Conservation (phyloP, 2,797 vertebrate genomes). For the Gymnodraco acuticeps region DNA sequence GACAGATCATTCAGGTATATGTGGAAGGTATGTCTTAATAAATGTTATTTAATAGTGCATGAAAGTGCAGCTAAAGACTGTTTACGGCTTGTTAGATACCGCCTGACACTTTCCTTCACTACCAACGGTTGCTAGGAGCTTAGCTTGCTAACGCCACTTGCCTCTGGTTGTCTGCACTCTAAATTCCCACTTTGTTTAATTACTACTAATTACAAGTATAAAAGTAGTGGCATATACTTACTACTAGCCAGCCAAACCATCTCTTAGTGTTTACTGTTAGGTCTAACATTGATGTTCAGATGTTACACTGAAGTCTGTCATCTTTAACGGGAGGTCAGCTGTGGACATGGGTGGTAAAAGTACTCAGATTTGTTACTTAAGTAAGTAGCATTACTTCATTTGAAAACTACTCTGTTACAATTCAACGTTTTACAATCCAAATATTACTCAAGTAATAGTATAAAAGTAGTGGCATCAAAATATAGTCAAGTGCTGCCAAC, state of each 20-base stretch:
- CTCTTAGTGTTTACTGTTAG: neutral
- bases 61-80: neutral
- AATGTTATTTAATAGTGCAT: neutral
- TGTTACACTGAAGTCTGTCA: neutral
- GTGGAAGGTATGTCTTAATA: slow-evolving; percentile 1
- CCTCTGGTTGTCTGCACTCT: neutral
- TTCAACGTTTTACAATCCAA: no score
- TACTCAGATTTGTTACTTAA: no score
- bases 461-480: no score
- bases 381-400: no score
- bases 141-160: slow-evolving; percentile 49
- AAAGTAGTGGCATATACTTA: no score
- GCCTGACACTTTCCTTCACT: neutral
- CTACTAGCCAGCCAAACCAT: neutral
- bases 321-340: neutral
- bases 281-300: neutral
- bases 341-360: neutral
- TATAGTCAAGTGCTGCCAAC: no score
- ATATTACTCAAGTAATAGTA: no score
- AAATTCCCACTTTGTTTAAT: neutral
- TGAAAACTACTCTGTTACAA: no score
- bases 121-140: slow-evolving; percentile 55
- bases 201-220: no score
- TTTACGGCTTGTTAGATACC: neutral
- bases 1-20: neutral